A percentile compares a stretch with the other conserved stretches of the same genome.
Conservation (phyloP, 2,113 vertebrate genomes). For the Leptocoma aspasia region DNA sequence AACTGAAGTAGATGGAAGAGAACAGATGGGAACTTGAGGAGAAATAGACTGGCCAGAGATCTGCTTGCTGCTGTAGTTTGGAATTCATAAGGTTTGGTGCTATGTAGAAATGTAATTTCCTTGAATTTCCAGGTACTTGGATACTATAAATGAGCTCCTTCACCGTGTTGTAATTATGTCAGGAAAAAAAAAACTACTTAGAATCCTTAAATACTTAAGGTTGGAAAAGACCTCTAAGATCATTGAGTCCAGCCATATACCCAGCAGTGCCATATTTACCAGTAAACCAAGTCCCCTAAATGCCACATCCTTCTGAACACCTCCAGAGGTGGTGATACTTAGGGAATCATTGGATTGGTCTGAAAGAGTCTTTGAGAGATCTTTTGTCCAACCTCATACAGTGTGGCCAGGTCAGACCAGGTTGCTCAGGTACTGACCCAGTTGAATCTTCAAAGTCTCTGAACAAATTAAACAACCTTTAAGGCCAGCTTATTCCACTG, state of each 20-base stretch:
- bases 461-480: neutral
- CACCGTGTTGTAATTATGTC: neutral
- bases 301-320: neutral
- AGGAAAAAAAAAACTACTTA: neutral
- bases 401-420: neutral
- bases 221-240: neutral
- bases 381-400: neutral
- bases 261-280: neutral
- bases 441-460: neutral
- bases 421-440: neutral
- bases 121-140: neutral
- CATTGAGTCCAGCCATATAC: neutral
- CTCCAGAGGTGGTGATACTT: neutral
- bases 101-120: neutral
- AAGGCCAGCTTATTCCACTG: neutral
- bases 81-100: neutral
- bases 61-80: neutral
- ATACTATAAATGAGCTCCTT: neutral
- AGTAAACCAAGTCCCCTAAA: neutral
- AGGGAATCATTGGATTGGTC: neutral
- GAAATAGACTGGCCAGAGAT: neutral
- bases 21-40: neutral
- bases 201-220: neutral
- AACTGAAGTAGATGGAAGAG: neutral
- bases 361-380: neutral